Evolutionary conservation across 2,113 vertebrate genomes (phyloP), one percentile per base, ranked within the genome.

Genomic region (Alethe diademata): DNA sequence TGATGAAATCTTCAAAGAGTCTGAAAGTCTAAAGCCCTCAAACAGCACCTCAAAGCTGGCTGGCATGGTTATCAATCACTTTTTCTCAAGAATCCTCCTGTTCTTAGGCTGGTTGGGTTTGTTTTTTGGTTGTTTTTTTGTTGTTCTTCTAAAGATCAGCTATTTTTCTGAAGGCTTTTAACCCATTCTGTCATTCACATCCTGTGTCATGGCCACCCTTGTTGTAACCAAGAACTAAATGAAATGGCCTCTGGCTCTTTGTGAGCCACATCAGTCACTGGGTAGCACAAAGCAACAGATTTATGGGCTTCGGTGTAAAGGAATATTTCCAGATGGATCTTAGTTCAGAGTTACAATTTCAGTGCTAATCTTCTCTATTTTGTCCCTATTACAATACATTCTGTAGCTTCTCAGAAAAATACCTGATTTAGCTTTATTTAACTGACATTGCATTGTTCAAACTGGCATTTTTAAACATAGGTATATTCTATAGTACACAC

Each of bases 21-120:
- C 84, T 72, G 69, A 69, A 94, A 87, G 94, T 81, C 78, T n/a
- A 4, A 94, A 90, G 92, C 71, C 78, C 95, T 36, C 60, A 51
- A 50, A 62, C 3, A 61, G 24, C 71, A 35, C 56, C 64, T 66
- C 0, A 1, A 83, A 72, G 64, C 75, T 93, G 79, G 54, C 85
- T 81, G 78, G 53, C 45, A 12, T 94, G 90, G 90, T 86, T 92
- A 94, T 93, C 95, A 91, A 95, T 94, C 96, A 92, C 90, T 94
- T 95, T 88, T 95, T 66, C 95, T 92, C 31, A 42, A 64, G 29
- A 70, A 51, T 61, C 50, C 54, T 75, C 45, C 40, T 85, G 58
- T 78, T 94, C 78, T 81, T 53, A 45, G 78, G 50, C 58, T 67
- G 60, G 23, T 83, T 50, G 2, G 35, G 24, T 24, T 42, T 38